These are phyloP conservation scores for human (Homo sapiens) DNA, from an alignment of 2,113 vertebrate species.

Conservation along the genomic window DNA sequence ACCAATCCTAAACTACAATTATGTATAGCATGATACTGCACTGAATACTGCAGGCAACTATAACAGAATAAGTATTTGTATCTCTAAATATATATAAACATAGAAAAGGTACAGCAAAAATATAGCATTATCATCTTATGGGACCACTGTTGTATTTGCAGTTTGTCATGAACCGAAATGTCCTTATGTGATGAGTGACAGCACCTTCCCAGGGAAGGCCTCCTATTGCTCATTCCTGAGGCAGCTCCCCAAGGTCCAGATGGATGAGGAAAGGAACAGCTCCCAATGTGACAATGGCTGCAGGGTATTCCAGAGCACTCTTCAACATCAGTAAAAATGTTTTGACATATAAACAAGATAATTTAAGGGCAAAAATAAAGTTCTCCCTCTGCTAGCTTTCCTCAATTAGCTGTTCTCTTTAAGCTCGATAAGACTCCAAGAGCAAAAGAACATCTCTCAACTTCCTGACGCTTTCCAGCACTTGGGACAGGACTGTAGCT, in stretches of 20 bases:
- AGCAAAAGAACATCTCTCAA: neutral
- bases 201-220: neutral
- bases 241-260: neutral
- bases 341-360: neutral
- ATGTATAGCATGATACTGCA: neutral
- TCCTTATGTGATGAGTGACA: neutral
- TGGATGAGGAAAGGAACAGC: neutral
- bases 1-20: neutral
- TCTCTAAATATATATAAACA: neutral
- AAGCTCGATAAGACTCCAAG: neutral
- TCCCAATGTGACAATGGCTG: rapidly evolving
- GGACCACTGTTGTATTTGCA: neutral
- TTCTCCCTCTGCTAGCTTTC: neutral
- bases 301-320: too few relatives aligned
- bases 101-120: neutral
- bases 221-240: neutral
- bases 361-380: neutral
- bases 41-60: neutral
- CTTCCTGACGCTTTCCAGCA: neutral
- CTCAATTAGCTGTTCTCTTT: neutral
- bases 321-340: neutral
- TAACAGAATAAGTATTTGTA: neutral
- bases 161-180: neutral
- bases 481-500: neutral
- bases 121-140: neutral